Evolutionary conservation across 2,113 vertebrate species (phyloP), one percentile per base, ranked within the genome.

Genomic region (Chaetura pelagica): DNA sequence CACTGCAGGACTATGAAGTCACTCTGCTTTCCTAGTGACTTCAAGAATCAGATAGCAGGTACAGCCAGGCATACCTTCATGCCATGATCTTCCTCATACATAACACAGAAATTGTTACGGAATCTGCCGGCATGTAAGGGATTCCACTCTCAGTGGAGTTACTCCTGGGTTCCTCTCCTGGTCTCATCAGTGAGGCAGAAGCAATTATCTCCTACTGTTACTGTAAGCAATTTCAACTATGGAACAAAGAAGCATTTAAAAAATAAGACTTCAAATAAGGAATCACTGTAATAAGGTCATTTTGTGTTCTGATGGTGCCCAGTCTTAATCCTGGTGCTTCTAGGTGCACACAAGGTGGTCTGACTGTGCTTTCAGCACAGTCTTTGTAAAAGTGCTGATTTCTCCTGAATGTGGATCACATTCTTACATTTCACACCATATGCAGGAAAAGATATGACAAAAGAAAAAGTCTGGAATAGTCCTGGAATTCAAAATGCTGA

Each of bases 121-220:
- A 63, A 46, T 46, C 46, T 80, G 54, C 69, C 49, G 76, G 29
- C 30, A 58, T 24, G 6, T 23, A 29, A 22, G 21, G 55, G 48
- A 71, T 68, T 17, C 12, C 58, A 68, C 35, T 4, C 2, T 9
- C 12, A 1, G 0, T 44, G 51, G 16, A 52, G 6, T 46, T 51
- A 69, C 35, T 74, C 55, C 15, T 40, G 21, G 4, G 6, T 59
- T 88, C 30, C 58, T 19, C 32, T 88, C 40, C 32, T 38, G 16
- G 12, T 74, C 51, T 59, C 32, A 27, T 68, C 16, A 61, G 18
- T 2, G 71, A 7, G 15, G 27, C 35, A 49, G 23, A 90, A 84
- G 26, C 3, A 61, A 68, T 35, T 71, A 40, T 5, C n/a, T 72
- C 11, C 27, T 78, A 68, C 9, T 30, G 6, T 51, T 73, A 81